phyloP scores from a whole-genome alignment of 2,888 invertebrate genomes.

The Sclerodermus sp. region DNA sequence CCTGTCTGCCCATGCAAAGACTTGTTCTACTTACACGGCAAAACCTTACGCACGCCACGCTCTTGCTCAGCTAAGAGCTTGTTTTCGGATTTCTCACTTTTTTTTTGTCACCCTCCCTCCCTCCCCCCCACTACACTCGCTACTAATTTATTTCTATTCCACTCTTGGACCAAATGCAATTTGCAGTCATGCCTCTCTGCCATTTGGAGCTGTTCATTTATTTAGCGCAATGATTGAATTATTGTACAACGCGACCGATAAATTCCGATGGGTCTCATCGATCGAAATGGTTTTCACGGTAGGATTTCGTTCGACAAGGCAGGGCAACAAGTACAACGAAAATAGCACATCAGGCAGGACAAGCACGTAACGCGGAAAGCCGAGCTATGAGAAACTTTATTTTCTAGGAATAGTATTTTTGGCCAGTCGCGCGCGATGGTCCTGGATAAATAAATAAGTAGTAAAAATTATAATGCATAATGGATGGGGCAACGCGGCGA shows the following conservation, averaged over 20 bases:
- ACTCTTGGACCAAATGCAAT: too few species aligned
- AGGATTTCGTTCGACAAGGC: too few species aligned
- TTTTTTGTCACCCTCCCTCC: not conserved
- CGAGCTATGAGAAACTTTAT: constrained; percentile 29
- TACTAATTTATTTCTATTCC: too few species aligned
- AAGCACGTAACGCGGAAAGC: constrained; percentile 40
- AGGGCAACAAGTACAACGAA: not conserved
- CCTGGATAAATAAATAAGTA: constrained; percentile 39
- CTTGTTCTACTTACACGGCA: constrained; percentile 34
- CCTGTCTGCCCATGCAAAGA: constrained; percentile 36
- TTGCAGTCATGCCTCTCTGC: too few species aligned
- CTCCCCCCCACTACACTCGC: not conserved
- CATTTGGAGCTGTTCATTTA: too few species aligned
- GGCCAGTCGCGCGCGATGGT: constrained; percentile 17
- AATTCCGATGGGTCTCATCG: too few species aligned
- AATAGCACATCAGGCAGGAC: constrained; percentile 36
- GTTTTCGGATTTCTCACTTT: not conserved
- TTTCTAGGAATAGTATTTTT: constrained; percentile 25
- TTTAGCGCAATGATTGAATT: too few species aligned
- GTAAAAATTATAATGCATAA: too few species aligned
- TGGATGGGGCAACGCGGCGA: too few species aligned
- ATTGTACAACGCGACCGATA: too few species aligned
- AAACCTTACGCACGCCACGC: constrained; percentile 6
- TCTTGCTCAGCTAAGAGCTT: not conserved
- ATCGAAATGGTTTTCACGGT: too few species aligned